A percentile compares a stretch with the other conserved stretches of the same genome.
Conservation (phyloP, 2,888 invertebrate species). For the Lasius platythorax region DNA sequence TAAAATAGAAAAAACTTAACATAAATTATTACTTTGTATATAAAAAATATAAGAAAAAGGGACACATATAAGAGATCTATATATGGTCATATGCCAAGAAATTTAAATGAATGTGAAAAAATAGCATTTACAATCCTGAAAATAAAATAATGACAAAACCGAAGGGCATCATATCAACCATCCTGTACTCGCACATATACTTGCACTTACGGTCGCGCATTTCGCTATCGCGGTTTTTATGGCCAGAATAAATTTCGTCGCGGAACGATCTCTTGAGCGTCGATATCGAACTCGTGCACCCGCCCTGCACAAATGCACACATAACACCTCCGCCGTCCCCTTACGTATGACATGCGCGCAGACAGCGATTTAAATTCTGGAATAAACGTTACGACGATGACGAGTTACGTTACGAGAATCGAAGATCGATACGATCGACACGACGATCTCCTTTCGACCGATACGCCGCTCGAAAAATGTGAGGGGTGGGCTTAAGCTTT, state of each 20-base stretch:
- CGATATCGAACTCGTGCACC: constrained; percentile 53
- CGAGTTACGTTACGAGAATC: constrained; percentile 58
- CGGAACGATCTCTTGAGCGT: constrained; percentile 43
- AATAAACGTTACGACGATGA: constrained; percentile 59
- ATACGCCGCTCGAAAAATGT: constrained; percentile 33
- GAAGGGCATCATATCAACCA: constrained; percentile 35
- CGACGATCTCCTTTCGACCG: constrained; percentile 48
- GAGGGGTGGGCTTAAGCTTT: constrained; percentile 48
- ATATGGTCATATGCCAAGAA: neutral
- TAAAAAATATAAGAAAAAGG: neutral
- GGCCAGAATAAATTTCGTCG: constrained; percentile 51
- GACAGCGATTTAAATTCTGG: constrained; percentile 60
- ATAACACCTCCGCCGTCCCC: constrained; percentile 35
- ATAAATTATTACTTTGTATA: neutral
- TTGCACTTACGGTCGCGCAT: constrained; percentile 50
- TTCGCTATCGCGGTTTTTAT: constrained; percentile 56
- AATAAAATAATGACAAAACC: constrained; percentile 31
- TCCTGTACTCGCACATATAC: constrained; percentile 32
- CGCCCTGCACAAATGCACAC: constrained; percentile 52
- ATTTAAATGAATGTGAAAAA: neutral
- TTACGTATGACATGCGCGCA: constrained; percentile 52
- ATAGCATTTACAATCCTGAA: neutral
- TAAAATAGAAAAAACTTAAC: neutral
- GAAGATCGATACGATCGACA: constrained; percentile 55
- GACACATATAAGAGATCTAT: neutral